These are phyloP conservation scores for Willisornis vidua DNA, from an alignment of 2,113 vertebrate genomes.

Conservation along the genomic window DNA sequence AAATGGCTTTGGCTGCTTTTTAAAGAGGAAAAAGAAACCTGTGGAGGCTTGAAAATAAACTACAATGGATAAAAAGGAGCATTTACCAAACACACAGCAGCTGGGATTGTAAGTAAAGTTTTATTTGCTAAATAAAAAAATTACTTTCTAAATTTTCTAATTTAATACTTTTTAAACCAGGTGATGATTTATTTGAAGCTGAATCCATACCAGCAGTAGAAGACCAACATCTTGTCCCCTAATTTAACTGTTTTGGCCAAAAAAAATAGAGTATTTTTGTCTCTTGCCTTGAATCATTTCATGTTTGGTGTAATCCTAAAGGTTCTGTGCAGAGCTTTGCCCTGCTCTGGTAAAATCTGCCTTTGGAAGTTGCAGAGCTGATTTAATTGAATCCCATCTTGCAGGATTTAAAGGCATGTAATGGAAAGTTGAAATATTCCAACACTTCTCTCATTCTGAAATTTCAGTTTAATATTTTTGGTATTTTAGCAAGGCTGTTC, in stretches of 20 bases:
- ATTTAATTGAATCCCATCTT: conserved; percentile 11
- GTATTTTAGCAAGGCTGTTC: background rate
- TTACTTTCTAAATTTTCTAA: no score
- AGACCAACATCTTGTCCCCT: background rate
- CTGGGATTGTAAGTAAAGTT: conserved; percentile 49
- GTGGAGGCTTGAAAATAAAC: background rate
- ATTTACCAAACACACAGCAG: background rate
- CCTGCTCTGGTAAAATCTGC: background rate
- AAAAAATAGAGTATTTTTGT: background rate
- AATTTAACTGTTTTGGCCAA: background rate
- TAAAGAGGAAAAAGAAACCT: background rate
- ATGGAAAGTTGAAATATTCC: conserved; percentile 18
- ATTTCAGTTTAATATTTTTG: background rate
- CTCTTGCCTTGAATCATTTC: background rate
- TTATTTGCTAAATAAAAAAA: background rate
- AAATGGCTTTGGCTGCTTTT: background rate
- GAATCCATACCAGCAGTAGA: no score
- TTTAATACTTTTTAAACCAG: background rate
- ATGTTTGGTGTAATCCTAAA: background rate
- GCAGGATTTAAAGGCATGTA: background rate
- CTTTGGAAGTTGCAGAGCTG: background rate
- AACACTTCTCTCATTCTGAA: background rate
- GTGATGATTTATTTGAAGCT: background rate
- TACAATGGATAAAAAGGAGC: background rate
- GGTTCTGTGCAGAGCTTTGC: background rate